A percentile compares a stretch with the other conserved stretches of the same genome.
Evolutionary conservation across 2,797 vertebrate genomes (phyloP).

Genomic region (Lophius americanus): DNA sequence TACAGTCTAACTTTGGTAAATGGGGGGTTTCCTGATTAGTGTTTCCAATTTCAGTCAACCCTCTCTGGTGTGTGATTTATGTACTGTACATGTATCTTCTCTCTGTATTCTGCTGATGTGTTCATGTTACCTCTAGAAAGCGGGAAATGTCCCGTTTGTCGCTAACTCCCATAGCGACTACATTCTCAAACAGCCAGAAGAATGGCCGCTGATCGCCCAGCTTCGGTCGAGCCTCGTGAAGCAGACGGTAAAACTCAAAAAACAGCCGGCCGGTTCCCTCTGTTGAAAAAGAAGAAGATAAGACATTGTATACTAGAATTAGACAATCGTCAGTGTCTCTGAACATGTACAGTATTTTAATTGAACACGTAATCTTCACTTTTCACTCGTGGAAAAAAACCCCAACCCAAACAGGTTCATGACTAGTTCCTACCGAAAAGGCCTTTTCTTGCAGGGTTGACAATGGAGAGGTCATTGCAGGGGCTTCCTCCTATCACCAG

Average conservation of each 20-base stretch:
- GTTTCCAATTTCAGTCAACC: neutral
- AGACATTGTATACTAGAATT: neutral
- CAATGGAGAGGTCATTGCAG: slow-evolving; percentile 91
- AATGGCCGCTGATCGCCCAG: slow-evolving; percentile 89
- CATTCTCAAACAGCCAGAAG: slow-evolving; percentile 97
- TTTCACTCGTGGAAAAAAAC: neutral
- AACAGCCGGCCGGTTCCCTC: slow-evolving; percentile 93
- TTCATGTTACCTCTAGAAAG: slow-evolving; percentile 88
- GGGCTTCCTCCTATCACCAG: slow-evolving; percentile 95
- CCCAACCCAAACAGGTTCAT: neutral
- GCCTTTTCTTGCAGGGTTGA: slow-evolving; percentile 92
- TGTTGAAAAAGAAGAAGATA: slow-evolving; percentile 34
- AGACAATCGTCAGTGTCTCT: too few relatives aligned
- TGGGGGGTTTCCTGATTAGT: neutral
- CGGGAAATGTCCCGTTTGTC: slow-evolving; percentile 96
- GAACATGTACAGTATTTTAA: neutral
- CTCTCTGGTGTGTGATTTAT: neutral
- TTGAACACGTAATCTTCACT: neutral
- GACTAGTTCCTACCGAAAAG: slow-evolving; percentile 84
- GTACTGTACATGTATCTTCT: neutral
- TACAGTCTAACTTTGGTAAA: neutral
- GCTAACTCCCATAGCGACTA: slow-evolving; percentile 94
- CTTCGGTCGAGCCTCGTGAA: slow-evolving; percentile 90
- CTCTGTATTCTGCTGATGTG: neutral
- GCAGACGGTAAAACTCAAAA: slow-evolving; percentile 94